A percentile compares a stretch with the other conserved stretches of the same genome.
phyloP scores from a whole-genome alignment of 2,888 invertebrate genomes.

The Yponomeuta malinellus region DNA sequence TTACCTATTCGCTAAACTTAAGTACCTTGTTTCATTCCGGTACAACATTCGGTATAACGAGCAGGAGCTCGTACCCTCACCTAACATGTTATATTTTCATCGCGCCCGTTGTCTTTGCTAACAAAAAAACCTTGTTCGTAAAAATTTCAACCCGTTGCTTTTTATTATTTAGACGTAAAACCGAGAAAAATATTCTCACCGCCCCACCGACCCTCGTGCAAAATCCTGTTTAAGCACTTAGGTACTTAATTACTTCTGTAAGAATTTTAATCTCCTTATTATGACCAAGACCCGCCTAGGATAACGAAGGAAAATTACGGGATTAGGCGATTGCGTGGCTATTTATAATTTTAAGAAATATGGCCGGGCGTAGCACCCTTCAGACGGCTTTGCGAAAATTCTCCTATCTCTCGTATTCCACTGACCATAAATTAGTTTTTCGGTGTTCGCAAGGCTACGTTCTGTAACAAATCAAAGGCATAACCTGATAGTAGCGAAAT shows the following conservation, averaged over 20 bases:
- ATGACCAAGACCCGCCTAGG: not conserved
- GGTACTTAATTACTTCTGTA: slow-evolving; percentile 8
- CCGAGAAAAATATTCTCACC: not conserved
- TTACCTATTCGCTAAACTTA: too few relatives aligned
- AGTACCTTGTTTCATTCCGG: not conserved
- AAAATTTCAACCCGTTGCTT: not conserved
- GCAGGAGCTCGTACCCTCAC: not conserved
- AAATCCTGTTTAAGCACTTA: not conserved
- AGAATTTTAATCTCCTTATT: slow-evolving; percentile 5
- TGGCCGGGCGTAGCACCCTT: not conserved
- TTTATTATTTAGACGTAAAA: not conserved
- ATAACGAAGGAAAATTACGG: not conserved
- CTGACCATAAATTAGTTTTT: not conserved
- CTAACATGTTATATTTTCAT: not conserved
- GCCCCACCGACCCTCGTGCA: not conserved
- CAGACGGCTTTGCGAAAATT: not conserved
- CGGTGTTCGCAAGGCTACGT: not conserved
- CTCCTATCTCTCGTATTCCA: not conserved
- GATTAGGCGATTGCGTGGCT: not conserved
- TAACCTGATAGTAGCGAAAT: not conserved
- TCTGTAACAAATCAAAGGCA: not conserved
- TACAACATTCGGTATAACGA: not conserved
- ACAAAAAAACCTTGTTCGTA: not conserved
- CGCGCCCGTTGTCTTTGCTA: not conserved
- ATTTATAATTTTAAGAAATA: slow-evolving; percentile 2